phyloP scores from a whole-genome alignment of 2,888 invertebrate species.

The Macrosiphum euphorbiae region DNA sequence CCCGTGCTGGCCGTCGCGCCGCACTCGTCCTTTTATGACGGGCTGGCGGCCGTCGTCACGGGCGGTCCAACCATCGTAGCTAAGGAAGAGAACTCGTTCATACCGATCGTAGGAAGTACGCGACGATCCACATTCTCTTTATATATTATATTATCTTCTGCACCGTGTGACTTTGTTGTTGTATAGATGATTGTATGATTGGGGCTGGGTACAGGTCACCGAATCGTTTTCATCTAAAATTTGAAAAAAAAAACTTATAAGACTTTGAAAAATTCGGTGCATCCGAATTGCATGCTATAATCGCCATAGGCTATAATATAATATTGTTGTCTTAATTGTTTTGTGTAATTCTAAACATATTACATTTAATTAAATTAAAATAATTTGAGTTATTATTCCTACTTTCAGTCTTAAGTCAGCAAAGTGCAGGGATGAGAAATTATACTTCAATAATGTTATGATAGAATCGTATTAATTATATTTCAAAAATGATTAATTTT shows the following conservation, averaged over 20 bases:
- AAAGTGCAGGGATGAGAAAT: neutral
- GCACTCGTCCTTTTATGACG: slow-evolving; percentile 93
- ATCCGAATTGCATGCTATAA: neutral
- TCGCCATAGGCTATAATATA: neutral
- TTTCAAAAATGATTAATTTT: too few species aligned
- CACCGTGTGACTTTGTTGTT: neutral
- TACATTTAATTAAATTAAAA: too few species aligned
- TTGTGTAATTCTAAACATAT: neutral
- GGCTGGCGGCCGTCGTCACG: slow-evolving; percentile 84
- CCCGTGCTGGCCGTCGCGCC: slow-evolving; percentile 90
- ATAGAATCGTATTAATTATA: too few species aligned
- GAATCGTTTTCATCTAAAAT: neutral
- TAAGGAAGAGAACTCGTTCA: slow-evolving; percentile 84
- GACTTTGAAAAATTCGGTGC: neutral
- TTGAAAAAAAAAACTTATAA: neutral
- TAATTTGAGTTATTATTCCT: too few species aligned
- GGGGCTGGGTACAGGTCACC: neutral
- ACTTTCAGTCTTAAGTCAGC: neutral
- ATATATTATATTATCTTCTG: neutral
- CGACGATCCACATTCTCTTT: slow-evolving; percentile 63
- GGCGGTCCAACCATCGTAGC: slow-evolving; percentile 92
- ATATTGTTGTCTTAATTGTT: neutral
- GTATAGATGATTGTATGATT: neutral
- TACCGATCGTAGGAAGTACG: slow-evolving; percentile 93
- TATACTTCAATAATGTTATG: neutral